Evolutionary conservation across 2,888 invertebrate genomes (phyloP), one percentile per base, ranked within the genome.

Genomic region (Platypus cylindrus): DNA sequence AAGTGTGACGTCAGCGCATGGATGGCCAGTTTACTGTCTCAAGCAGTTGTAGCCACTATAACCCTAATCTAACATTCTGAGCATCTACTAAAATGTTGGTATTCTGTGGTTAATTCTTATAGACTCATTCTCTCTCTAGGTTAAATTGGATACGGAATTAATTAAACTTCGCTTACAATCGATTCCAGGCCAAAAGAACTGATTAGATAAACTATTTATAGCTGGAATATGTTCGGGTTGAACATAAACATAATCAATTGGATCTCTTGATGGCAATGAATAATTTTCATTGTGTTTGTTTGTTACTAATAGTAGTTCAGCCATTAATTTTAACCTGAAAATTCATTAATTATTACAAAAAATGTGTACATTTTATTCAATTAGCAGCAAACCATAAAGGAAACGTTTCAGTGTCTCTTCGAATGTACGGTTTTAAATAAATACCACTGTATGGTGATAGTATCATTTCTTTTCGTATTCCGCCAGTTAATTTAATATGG

Each of bases 141-240:
- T n/a, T n/a, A n/a, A n/a, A n/a, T n/a, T 27, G 4, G 7, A 27
- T 27, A 27, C 9, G 9, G 22, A 8, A 8, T 22, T 22, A 22
- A 22, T 4, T n/a, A 8, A 12, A 12, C 4, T 32, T 35, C 25
- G 15, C 13, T 73, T 63, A 90, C 90, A 64, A 61, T 93, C 90
- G 41, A 93, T 82, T 29, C 89, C 90, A 2, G 89, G 83, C 91
- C 93, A 93, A 63, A 93, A 93, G 60, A 77, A 80, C 51, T 79
- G 76, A 44, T 79, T 74, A 44, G 85, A 81, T 11, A 91, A 64
- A 37, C 73, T 75, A 60, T 93, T 93, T 43, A 93, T 76, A 0
- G 86, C 82, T 1, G 87, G 79, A 44, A 93, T 78, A 57, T 90
- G 89, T 51, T 87, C 81, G 1, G 89, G 84, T 23, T 81, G 72